Conservation (phyloP, 2,888 invertebrate species). For the Eristalinus sepulchralis region DNA sequence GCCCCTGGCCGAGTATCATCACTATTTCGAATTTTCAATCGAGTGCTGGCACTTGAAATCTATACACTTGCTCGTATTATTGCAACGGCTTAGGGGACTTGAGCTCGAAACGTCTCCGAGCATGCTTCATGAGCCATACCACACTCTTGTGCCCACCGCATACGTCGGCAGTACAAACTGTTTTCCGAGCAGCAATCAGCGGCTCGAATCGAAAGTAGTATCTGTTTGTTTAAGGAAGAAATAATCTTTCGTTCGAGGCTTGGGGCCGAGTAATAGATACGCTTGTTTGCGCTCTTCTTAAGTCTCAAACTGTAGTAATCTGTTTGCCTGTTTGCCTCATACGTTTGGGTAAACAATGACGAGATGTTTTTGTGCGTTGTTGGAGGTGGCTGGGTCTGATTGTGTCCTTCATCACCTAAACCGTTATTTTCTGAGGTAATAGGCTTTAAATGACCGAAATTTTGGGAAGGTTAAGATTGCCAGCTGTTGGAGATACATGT, state of each 20-base stretch:
- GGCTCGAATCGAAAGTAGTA: background rate
- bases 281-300: background rate
- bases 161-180: background rate
- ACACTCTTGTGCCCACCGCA: background rate
- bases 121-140: background rate
- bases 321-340: background rate
- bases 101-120: background rate
- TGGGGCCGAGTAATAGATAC: slow-evolving; percentile 3
- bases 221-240: slow-evolving; percentile 4
- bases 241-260: background rate
- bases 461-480: background rate
- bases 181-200: background rate
- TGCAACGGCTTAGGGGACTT: background rate
- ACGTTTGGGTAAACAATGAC: background rate
- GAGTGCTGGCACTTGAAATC: slow-evolving; percentile 14
- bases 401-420: background rate
- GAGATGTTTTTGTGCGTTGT: background rate
- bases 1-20: background rate
- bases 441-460: background rate
- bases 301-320: background rate
- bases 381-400: background rate
- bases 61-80: slow-evolving; percentile 6
- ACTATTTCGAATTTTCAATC: background rate
- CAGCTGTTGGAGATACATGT: background rate
- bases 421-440: background rate